Percentiles rank a stretch among this genome's conserved stretches.
phyloP scores from a whole-genome alignment of 2,888 invertebrate species.

The Euzetes globulus region DNA sequence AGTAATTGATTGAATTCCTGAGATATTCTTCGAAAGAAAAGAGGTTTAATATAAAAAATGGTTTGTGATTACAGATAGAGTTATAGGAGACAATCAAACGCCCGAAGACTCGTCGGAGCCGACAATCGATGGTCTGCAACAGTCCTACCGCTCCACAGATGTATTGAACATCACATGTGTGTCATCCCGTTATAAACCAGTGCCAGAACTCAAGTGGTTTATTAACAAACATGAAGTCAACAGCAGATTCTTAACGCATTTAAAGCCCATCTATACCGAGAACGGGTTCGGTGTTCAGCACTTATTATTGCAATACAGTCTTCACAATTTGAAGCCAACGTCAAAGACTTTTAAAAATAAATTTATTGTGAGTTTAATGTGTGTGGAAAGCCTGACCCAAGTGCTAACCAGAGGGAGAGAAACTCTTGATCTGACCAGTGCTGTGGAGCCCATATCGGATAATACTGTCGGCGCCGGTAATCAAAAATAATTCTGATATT shows the following conservation, averaged over 20 bases:
- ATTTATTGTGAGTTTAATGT: neutral
- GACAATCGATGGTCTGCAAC: slow-evolving; percentile 3
- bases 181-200: slow-evolving; percentile 31
- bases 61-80: neutral
- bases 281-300: neutral
- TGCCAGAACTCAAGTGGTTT: slow-evolving; percentile 33
- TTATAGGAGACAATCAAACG: neutral
- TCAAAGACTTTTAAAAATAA: neutral
- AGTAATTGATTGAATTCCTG: neutral
- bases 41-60: neutral
- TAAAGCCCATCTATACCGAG: neutral
- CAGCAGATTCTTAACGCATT: neutral
- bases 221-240: slow-evolving; percentile 9
- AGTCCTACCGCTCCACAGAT: neutral
- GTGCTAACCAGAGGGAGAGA: neutral
- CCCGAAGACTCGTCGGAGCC: slow-evolving; percentile 22
- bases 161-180: slow-evolving; percentile 12
- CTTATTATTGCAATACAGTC: neutral
- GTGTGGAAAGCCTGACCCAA: slow-evolving; percentile 12
- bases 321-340: neutral
- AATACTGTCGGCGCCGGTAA: slow-evolving; percentile 10
- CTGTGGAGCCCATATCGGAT: neutral
- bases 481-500: neutral
- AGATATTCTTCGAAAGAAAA: neutral
- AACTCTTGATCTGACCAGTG: neutral